Percentiles rank a stretch among this genome's conserved stretches.
phyloP scores from a whole-genome alignment of 2,113 vertebrate species.

The Gorsachius goisagi region DNA sequence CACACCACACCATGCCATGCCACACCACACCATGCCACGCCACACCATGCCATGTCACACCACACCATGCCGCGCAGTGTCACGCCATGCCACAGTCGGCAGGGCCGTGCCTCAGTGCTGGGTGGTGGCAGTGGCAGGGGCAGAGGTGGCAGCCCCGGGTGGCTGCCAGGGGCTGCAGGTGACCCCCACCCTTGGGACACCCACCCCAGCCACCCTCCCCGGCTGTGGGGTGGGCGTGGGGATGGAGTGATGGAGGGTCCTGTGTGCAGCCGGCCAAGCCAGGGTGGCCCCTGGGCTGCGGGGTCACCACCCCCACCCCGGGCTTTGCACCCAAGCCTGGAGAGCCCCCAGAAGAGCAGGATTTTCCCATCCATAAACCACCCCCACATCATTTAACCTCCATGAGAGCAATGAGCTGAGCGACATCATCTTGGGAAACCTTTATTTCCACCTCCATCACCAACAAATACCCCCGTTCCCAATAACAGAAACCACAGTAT shows the following conservation, averaged over 20 bases:
- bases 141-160: background rate
- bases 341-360: background rate
- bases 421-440: background rate
- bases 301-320: no score
- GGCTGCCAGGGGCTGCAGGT: background rate
- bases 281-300: background rate
- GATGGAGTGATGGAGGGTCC: background rate
- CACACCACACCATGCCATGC: accelerated
- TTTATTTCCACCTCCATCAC: background rate
- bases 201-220: background rate
- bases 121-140: background rate
- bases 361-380: background rate
- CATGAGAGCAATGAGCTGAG: background rate
- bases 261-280: background rate
- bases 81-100: background rate
- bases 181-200: background rate
- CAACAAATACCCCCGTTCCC: background rate
- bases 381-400: accelerated
- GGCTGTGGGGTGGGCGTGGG: background rate
- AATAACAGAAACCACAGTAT: background rate
- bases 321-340: background rate
- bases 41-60: accelerated
- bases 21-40: accelerated
- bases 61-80: accelerated
- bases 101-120: accelerated